These are phyloP conservation scores for Drosophila hawaiiensis DNA, from an alignment of 2,888 invertebrate genomes.

Conservation along the genomic window DNA sequence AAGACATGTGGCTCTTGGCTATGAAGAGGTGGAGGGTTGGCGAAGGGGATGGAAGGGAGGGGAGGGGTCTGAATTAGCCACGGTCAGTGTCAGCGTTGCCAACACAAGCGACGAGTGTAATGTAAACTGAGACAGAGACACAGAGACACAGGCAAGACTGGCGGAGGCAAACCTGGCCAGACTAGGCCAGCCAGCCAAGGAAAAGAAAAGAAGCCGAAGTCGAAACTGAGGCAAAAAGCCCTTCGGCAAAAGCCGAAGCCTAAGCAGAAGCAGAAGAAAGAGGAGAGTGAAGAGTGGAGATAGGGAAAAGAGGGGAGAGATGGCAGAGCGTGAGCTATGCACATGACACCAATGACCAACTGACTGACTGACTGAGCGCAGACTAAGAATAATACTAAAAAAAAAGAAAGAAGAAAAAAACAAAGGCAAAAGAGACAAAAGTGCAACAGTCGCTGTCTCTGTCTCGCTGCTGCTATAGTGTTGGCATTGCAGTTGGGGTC, in stretches of 20 bases:
- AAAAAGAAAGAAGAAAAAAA: constrained; percentile 9
- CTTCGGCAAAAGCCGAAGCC: neutral
- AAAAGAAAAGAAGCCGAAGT: constrained; percentile 11
- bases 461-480: neutral
- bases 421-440: constrained; percentile 8
- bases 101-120: constrained; percentile 7
- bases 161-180: constrained; percentile 10
- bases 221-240: neutral
- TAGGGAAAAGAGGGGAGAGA: constrained; percentile 12
- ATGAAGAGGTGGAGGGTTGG: neutral
- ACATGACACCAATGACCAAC: constrained; percentile 83
- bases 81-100: constrained; percentile 12
- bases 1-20: constrained; percentile 20
- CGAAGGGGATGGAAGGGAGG: neutral
- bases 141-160: constrained; percentile 8
- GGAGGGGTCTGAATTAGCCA: constrained; percentile 2
- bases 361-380: constrained; percentile 73
- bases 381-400: constrained; percentile 33
- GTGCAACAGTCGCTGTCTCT: constrained; percentile 5
- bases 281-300: constrained; percentile 6
- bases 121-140: constrained; percentile 62
- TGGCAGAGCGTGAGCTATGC: constrained; percentile 46
- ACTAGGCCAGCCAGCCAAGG: constrained; percentile 31
- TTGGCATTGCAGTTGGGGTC: neutral
- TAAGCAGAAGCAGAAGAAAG: constrained; percentile 15